Base-by-base conservation (phyloP, 2,888 invertebrate genomes). In the Halictus ligatus region DNA sequence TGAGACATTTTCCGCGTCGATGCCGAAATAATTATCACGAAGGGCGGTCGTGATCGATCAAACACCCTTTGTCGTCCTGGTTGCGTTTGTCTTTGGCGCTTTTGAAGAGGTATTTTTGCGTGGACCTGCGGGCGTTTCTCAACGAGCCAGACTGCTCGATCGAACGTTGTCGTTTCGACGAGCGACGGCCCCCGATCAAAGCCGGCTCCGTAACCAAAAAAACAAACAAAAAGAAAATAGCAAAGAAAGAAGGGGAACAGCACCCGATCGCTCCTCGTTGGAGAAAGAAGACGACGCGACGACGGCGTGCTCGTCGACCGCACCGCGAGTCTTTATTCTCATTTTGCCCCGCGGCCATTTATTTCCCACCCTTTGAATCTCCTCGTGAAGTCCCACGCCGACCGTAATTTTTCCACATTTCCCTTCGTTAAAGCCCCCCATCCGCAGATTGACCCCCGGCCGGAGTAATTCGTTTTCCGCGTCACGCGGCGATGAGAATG, bases 391-490 rank as follows among this genome's bases (percentile, higher is more conserved):
- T 50, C 5, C 71, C 29, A n/a, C 54, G 50, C 18, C 40, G 79
- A 48, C 77, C 73, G 76, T 79, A 80, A 87, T 83, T 86, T 83
- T 77, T 88, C 74, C 74, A 74, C 81, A 81, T 88, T 86, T 84
- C 69, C 81, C 67, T 75, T 79, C 81, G 77, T 85, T 87, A 85
- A 82, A 74, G 35, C 21, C 40, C 67, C 40, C 35, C 21, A 5
- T n/a, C 60, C 58, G 67, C 60, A 74, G 75, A 86, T 86, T 54
- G 86, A 72, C 35, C 72, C 35, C 72, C 46, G 58, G 18, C 46
- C 76, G 43, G 35, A n/a, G 67, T 50, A 78, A 82, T 87, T 78
- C 78, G 72, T 82, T 78, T 40, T 43, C 29, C 6, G 5, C 69
- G 73, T 35, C 74, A 46, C 25, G 69, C 43, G n/a, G 40, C 40